Conservation (phyloP, 2,888 invertebrate species). For the Pristionchus arcanus region DNA sequence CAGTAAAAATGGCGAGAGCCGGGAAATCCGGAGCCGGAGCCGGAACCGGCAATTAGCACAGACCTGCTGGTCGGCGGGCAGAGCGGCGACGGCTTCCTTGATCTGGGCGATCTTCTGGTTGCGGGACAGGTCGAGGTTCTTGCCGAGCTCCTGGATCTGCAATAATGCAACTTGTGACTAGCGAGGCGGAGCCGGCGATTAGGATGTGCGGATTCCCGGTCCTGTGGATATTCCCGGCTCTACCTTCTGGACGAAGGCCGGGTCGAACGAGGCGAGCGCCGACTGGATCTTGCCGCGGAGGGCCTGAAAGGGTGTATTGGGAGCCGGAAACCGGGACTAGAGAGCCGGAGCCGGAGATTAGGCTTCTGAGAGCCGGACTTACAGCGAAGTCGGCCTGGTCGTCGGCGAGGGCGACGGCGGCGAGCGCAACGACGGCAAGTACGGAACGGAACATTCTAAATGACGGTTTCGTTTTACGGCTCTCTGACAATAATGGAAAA, state of each 20-base stretch:
- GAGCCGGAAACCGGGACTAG: neutral
- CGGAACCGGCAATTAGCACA: neutral
- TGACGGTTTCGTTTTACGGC: neutral
- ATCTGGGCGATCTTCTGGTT: conserved; percentile 47
- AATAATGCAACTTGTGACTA: conserved; percentile 21
- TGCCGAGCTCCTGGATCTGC: conserved; percentile 40
- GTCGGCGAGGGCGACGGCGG: conserved; percentile 43
- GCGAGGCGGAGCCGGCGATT: neutral
- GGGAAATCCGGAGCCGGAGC: neutral
- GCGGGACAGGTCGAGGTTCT: conserved; percentile 41
- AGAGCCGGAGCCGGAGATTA: neutral
- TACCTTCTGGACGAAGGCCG: conserved; percentile 51
- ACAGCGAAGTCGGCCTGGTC: conserved; percentile 5
- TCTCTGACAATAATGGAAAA: neutral
- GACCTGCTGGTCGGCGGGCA: conserved; percentile 52
- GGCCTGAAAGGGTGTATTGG: neutral
- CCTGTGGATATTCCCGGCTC: neutral
- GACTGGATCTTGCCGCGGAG: neutral
- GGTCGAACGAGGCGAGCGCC: conserved; percentile 36
- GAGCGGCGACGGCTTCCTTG: conserved; percentile 1
- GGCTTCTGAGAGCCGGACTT: neutral
- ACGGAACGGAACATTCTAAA: conserved; percentile 41
- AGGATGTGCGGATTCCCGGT: neutral
- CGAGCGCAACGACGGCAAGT: conserved; percentile 32
- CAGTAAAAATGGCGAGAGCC: neutral